Evolutionary conservation across 2,113 vertebrate species (phyloP).

Genomic region (Colistium nudipinnis): DNA sequence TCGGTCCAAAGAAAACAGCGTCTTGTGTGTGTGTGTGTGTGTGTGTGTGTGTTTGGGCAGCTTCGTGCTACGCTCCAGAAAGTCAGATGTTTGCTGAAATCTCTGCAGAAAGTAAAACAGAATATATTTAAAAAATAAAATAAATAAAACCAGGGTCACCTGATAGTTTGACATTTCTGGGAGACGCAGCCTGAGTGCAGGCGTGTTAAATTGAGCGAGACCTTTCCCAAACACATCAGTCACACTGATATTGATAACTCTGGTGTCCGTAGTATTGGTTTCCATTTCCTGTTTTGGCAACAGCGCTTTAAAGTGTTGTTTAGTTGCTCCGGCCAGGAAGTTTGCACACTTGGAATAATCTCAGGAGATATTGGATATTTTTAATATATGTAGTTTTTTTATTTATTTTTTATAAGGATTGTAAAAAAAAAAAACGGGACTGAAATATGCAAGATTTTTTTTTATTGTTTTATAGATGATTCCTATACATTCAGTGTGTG

Average conservation of each 20-base stretch:
- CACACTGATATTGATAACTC: not conserved
- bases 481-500: conserved; percentile 20
- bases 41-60: conserved; percentile 45
- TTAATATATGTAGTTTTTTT: too few relatives aligned
- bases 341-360: too few relatives aligned
- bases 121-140: too few relatives aligned
- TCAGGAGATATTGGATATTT: too few relatives aligned
- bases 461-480: conserved; percentile 10
- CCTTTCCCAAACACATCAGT: not conserved
- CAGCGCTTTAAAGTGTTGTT: not conserved
- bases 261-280: not conserved
- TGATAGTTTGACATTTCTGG: too few relatives aligned
- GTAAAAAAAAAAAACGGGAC: too few relatives aligned
- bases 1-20: conserved; percentile 46
- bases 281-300: not conserved
- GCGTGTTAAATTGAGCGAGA: not conserved
- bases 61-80: not conserved
- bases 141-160: too few relatives aligned
- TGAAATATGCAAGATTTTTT: too few relatives aligned
- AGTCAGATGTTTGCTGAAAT: conserved; percentile 3
- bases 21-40: conserved; percentile 19
- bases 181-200: too few relatives aligned
- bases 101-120: conserved; percentile 4
- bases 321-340: not conserved
- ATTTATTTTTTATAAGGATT: too few relatives aligned